Evolutionary conservation across 2,888 invertebrate species (phyloP).

Genomic region (Zygaena filipendulae): DNA sequence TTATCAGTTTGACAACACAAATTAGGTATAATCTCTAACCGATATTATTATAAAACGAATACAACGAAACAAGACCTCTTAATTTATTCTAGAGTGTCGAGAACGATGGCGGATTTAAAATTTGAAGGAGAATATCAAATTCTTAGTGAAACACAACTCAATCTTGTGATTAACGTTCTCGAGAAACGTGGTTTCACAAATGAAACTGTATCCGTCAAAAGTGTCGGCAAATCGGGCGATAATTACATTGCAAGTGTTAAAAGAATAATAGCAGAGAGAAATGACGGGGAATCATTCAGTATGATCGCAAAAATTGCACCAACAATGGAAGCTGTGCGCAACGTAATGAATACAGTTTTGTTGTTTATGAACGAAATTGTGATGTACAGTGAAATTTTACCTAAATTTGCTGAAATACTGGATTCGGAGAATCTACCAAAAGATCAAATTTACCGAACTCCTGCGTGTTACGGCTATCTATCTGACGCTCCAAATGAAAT

Average conservation of each 20-base stretch:
- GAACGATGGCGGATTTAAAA: no score
- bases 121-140: no score
- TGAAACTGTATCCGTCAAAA: constrained; percentile 20
- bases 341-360: constrained; percentile 13
- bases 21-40: no score
- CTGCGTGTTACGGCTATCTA: constrained; percentile 27
- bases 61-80: no score
- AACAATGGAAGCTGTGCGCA: constrained; percentile 8
- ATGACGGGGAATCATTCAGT: constrained; percentile 19
- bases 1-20: no score
- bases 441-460: constrained; percentile 22
- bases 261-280: constrained; percentile 21
- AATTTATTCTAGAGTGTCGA: no score
- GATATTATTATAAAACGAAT: no score
- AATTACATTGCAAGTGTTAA: constrained; percentile 24
- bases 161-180: constrained; percentile 25
- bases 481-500: constrained; percentile 26
- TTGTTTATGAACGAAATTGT: constrained; percentile 27
- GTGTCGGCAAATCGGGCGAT: constrained; percentile 26
- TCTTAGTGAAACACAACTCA: constrained; percentile 21
- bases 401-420: constrained; percentile 27
- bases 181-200: constrained; percentile 22
- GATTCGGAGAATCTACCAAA: constrained; percentile 22
- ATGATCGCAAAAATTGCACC: constrained; percentile 34
- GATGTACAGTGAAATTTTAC: constrained; percentile 26